A percentile compares a stretch with the other conserved stretches of the same genome.
phyloP scores from a whole-genome alignment of 1,140 invertebrate genomes.

The Ridgeia piscesae region DNA sequence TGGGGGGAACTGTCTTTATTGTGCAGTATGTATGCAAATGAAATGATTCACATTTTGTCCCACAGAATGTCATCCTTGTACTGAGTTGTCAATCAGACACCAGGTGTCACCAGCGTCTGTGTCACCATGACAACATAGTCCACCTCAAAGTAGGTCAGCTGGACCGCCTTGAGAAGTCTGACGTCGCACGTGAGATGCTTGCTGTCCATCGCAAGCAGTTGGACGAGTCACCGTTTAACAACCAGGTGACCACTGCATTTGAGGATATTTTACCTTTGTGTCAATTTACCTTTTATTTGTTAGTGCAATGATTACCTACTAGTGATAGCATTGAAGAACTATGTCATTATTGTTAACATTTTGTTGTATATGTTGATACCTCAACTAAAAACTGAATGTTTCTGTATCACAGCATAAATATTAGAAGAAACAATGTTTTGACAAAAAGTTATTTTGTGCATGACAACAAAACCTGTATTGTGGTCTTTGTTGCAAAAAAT shows the following conservation, averaged over 20 bases:
- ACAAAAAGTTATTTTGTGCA: no score
- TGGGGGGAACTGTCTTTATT: no score
- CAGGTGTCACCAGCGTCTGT: not conserved
- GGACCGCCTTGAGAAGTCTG: slow-evolving; percentile 52
- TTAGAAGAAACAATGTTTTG: not conserved
- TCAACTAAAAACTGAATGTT: not conserved
- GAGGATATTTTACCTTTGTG: not conserved
- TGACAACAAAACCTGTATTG: no score
- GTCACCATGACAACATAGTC: slow-evolving; percentile 13
- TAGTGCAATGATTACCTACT: not conserved
- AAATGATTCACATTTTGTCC: not conserved
- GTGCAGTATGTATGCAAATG: no score
- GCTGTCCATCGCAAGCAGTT: slow-evolving; percentile 50
- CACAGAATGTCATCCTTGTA: slow-evolving; percentile 22
- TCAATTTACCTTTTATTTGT: slow-evolving; percentile 8
- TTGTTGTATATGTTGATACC: not conserved
- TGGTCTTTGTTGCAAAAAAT: no score
- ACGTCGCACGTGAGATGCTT: slow-evolving; percentile 50
- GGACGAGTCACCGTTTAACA: slow-evolving; percentile 58
- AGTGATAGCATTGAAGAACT: no score
- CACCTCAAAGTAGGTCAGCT: slow-evolving; percentile 43
- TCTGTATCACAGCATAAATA: not conserved
- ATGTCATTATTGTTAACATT: not conserved
- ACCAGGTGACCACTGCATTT: slow-evolving; percentile 47
- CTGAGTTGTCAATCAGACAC: not conserved